These are phyloP conservation scores for Hartigia nigra DNA, from an alignment of 2,888 invertebrate genomes.

Conservation along the genomic window DNA sequence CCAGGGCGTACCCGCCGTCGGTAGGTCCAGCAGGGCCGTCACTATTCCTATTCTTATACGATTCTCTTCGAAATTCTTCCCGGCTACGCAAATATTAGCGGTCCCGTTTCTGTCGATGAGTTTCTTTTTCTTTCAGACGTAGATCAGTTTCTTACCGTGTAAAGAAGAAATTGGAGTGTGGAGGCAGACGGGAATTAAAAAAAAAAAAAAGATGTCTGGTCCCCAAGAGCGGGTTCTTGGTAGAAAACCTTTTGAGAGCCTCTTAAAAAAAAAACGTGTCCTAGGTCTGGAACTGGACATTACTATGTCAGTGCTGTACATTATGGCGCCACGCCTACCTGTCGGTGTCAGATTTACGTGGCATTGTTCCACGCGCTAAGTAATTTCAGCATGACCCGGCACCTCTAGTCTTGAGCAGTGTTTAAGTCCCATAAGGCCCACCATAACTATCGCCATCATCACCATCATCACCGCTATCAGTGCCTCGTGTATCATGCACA, in stretches of 20 bases:
- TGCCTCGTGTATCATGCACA: neutral
- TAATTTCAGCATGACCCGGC: conserved; percentile 6
- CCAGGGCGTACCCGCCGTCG: neutral
- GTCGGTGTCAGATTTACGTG: conserved; percentile 1
- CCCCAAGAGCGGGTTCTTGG: neutral
- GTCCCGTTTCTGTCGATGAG: neutral
- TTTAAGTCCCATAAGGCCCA: neutral
- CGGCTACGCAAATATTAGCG: neutral
- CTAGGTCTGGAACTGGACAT: conserved; percentile 1
- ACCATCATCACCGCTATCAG: neutral
- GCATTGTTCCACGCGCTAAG: conserved; percentile 8
- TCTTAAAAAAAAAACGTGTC: neutral
- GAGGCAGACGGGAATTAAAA: neutral
- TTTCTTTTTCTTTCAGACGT: neutral
- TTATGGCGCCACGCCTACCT: conserved; percentile 1
- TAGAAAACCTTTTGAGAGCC: neutral
- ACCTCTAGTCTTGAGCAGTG: neutral
- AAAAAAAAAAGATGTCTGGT: neutral
- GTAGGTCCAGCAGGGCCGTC: neutral
- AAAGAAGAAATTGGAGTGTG: too few relatives aligned
- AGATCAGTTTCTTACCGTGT: too few relatives aligned
- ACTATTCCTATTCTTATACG: neutral
- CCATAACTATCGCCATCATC: neutral
- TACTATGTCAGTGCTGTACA: neutral
- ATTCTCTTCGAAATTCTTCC: neutral